Evolutionary conservation across 1,140 invertebrate species (phyloP).

Genomic region (Cydia fagiglandana): DNA sequence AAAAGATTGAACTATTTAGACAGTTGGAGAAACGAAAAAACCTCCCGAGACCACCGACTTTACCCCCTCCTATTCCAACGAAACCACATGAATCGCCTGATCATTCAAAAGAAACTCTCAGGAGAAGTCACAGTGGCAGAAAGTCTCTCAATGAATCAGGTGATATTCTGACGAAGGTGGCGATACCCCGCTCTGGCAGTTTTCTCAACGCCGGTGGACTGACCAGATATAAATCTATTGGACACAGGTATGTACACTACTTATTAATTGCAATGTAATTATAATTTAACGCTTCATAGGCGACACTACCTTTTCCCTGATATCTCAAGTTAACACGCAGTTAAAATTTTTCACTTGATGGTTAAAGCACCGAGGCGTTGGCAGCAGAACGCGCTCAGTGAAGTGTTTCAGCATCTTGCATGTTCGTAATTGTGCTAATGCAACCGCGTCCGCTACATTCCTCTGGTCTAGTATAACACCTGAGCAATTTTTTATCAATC

Average conservation of each 20-base stretch:
- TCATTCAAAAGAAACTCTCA: slow-evolving; percentile 65
- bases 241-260: slow-evolving; percentile 76
- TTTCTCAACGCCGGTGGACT: slow-evolving; percentile 88
- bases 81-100: slow-evolving; percentile 61
- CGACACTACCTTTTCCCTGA: slow-evolving; percentile 46
- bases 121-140: slow-evolving; percentile 74
- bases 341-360: slow-evolving; percentile 45
- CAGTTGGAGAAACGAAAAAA: slow-evolving; percentile 78
- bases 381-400: slow-evolving; percentile 57
- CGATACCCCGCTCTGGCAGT: slow-evolving; percentile 89
- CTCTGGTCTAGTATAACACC: slow-evolving; percentile 58
- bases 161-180: slow-evolving; percentile 90
- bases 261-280: slow-evolving; percentile 40
- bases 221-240: slow-evolving; percentile 84
- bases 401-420: slow-evolving; percentile 67
- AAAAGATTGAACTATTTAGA: slow-evolving; percentile 77
- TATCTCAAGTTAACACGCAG: slow-evolving; percentile 24
- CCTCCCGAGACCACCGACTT: slow-evolving; percentile 71
- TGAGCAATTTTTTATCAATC: slow-evolving; percentile 45
- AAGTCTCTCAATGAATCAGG: slow-evolving; percentile 80
- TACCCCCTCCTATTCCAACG: slow-evolving; percentile 73
- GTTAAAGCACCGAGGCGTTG: slow-evolving; percentile 51
- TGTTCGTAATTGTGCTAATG: slow-evolving; percentile 65
- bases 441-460: slow-evolving; percentile 68
- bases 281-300: slow-evolving; percentile 40